These are phyloP conservation scores for Triplophysa bombifrons DNA, from an alignment of 2,797 vertebrate species.

Conservation along the genomic window DNA sequence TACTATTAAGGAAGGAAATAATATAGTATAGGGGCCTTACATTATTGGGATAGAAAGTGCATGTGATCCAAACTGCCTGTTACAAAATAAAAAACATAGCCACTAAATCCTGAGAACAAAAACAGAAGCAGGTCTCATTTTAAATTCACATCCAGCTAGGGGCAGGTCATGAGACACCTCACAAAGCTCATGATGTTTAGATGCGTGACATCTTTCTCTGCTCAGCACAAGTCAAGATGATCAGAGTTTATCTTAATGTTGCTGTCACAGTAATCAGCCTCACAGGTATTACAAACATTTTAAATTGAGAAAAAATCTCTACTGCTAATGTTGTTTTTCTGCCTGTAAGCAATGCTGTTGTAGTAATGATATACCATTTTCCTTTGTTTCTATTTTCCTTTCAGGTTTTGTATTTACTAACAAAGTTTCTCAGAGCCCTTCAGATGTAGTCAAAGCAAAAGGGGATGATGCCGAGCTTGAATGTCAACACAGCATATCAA, in stretches of 20 bases:
- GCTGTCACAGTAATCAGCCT: background rate
- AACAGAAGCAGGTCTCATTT: background rate
- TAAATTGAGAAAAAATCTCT: background rate
- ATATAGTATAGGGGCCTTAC: too few species aligned
- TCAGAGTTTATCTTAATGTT: constrained; percentile 1
- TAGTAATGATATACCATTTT: background rate
- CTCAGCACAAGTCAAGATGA: background rate
- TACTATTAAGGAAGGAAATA: too few species aligned
- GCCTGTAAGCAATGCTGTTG: too few species aligned
- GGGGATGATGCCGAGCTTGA: background rate
- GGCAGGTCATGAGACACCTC: background rate
- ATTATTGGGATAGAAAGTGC: too few species aligned
- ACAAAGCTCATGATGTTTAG: background rate
- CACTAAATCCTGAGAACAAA: background rate
- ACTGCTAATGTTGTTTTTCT: background rate
- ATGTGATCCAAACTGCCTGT: background rate
- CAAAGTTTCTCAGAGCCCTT: background rate
- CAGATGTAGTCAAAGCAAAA: background rate
- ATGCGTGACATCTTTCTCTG: background rate
- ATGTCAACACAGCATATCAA: background rate
- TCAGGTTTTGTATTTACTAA: background rate
- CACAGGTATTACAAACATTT: background rate
- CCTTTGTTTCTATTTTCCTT: background rate
- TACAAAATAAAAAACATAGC: background rate
- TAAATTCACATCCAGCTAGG: background rate